These are phyloP conservation scores for Cygnus atratus DNA, from an alignment of 2,113 vertebrate species.

Conservation along the genomic window DNA sequence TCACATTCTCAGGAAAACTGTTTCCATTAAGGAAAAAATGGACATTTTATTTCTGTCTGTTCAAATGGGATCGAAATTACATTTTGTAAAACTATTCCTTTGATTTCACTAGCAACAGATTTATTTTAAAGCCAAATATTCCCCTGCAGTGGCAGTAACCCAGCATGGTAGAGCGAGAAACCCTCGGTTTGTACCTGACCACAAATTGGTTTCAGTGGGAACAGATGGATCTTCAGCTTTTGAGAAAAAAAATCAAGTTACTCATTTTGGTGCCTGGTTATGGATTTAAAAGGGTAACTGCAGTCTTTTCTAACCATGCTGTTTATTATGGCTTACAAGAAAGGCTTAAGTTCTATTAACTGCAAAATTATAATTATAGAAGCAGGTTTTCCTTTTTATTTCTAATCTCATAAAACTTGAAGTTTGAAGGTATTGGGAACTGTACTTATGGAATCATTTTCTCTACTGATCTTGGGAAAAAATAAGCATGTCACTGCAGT, in stretches of 20 bases:
- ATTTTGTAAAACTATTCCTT: neutral
- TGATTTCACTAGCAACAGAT: neutral
- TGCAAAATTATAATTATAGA: neutral
- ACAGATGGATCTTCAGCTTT: conserved; percentile 17
- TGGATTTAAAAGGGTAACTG: neutral
- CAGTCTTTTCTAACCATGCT: neutral
- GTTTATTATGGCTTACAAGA: neutral
- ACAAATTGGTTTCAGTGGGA: conserved; percentile 29
- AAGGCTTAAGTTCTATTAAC: neutral
- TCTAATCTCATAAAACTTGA: neutral
- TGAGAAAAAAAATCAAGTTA: neutral
- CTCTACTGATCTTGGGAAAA: neutral
- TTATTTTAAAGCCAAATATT: neutral
- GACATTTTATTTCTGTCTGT: neutral
- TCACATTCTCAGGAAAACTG: neutral
- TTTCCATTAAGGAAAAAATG: neutral
- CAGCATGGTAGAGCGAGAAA: neutral
- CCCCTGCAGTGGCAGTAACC: neutral
- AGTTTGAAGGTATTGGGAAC: neutral
- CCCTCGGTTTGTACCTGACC: neutral
- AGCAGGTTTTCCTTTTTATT: neutral
- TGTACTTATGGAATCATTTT: neutral
- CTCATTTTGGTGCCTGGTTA: neutral
- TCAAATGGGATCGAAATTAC: neutral
- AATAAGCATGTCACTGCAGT: neutral